Conservation (phyloP, 2,888 invertebrate species). For the Arrhopalites spinosus region DNA sequence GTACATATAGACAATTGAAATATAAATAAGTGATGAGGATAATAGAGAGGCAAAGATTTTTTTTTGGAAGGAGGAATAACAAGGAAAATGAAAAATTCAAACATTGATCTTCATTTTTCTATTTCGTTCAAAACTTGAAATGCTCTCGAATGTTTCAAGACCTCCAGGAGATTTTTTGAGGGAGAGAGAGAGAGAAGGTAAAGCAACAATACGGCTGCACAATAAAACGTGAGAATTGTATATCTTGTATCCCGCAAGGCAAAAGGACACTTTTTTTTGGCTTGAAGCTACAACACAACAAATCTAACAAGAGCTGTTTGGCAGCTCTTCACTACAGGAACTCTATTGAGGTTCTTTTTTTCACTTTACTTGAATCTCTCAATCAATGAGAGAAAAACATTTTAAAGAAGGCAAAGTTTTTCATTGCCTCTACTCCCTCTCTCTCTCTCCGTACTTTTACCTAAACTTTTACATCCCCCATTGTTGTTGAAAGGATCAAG, state of each 20-base stretch:
- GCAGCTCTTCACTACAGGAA: constrained; percentile 33
- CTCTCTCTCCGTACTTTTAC: background rate
- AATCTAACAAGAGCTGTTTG: background rate
- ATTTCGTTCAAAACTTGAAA: no score
- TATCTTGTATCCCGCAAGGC: constrained; percentile 38
- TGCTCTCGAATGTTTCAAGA: constrained; percentile 17
- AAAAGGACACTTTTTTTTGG: constrained; percentile 37
- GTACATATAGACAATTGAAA: no score
- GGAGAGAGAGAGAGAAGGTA: background rate
- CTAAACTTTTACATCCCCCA: background rate
- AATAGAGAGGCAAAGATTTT: no score
- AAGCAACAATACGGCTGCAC: constrained; percentile 12
- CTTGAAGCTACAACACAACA: background rate
- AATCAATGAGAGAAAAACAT: constrained; percentile 38
- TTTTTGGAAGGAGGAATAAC: background rate
- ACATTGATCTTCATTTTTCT: no score
- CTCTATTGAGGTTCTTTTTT: constrained; percentile 39
- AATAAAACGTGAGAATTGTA: constrained; percentile 28
- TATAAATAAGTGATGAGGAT: no score
- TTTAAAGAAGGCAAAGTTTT: constrained; percentile 13
- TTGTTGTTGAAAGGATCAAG: constrained; percentile 35
- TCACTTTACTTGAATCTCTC: constrained; percentile 36
- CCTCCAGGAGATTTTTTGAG: constrained; percentile 38
- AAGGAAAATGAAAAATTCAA: no score
- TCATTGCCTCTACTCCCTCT: background rate